Conservation (phyloP, 2,797 vertebrate genomes). For the Heterohyrax brucei region DNA sequence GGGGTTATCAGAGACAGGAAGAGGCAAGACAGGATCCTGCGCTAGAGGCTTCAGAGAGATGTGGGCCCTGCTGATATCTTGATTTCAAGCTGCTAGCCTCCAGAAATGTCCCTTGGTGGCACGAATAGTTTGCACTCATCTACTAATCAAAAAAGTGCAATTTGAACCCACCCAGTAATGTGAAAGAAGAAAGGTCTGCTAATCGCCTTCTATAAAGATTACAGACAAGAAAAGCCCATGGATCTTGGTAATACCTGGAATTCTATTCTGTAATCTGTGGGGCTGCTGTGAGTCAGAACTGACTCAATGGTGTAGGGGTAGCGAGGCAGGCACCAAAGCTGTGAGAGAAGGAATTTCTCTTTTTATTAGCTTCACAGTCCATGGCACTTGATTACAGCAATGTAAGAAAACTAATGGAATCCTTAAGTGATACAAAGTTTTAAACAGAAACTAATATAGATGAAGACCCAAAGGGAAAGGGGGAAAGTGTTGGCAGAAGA, state of each 20-base stretch:
- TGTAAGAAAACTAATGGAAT: not conserved
- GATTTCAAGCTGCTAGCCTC: not conserved
- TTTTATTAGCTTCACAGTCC: not conserved
- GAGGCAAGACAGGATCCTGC: not conserved
- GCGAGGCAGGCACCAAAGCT: too few species aligned
- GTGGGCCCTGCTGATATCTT: not conserved
- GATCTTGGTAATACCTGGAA: not conserved
- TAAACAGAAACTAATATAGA: not conserved
- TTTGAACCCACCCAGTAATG: not conserved
- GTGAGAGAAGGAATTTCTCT: not conserved
- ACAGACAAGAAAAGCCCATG: not conserved
- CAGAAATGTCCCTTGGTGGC: not conserved
- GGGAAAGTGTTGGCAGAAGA: not conserved
- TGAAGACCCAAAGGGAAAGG: not conserved
- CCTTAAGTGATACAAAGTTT: not conserved
- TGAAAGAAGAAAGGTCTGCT: not conserved
- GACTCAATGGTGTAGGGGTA: not conserved
- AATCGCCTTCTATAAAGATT: not conserved
- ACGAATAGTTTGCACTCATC: not conserved
- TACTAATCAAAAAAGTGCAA: not conserved
- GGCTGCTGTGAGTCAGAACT: not conserved
- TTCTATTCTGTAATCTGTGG: not conserved
- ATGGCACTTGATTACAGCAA: not conserved
- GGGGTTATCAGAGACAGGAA: not conserved
- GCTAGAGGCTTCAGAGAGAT: not conserved